These are phyloP conservation scores for Thryonomys swinderianus DNA, from an alignment of 2,113 vertebrate genomes.

Conservation along the genomic window DNA sequence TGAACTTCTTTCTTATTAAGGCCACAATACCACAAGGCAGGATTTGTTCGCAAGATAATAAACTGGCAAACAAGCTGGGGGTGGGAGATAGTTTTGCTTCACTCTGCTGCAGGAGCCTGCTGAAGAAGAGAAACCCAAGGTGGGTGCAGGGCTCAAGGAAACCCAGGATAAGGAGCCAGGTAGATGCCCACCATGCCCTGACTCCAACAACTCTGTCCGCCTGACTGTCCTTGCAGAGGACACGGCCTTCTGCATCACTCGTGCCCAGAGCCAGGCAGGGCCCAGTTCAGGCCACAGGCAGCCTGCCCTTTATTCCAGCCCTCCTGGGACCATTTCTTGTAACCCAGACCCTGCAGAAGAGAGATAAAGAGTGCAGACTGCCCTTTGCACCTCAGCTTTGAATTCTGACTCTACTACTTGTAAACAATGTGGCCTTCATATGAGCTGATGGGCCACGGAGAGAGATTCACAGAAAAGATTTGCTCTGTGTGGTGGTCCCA, in stretches of 20 bases:
- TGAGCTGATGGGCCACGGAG: not conserved
- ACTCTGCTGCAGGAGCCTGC: not conserved
- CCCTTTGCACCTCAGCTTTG: not conserved
- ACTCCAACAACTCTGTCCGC: not conserved
- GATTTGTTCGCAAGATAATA: constrained; percentile 61
- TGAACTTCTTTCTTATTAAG: constrained; percentile 61
- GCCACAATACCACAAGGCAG: constrained; percentile 51
- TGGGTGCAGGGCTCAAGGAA: rapidly evolving
- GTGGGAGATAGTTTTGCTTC: not conserved
- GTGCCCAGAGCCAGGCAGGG: not conserved
- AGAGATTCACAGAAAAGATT: not conserved
- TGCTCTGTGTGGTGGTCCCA: not conserved
- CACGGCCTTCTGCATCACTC: not conserved
- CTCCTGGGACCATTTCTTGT: not conserved
- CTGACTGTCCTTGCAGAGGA: not conserved
- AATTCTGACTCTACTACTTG: not conserved
- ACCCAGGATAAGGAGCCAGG: not conserved
- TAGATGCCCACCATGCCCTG: rapidly evolving
- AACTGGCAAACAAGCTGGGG: constrained; percentile 39
- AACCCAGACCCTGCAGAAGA: not conserved
- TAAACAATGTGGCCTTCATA: not conserved
- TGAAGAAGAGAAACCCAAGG: not conserved
- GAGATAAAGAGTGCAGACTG: not conserved
- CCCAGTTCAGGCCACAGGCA: not conserved
- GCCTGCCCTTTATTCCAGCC: not conserved